Percentiles rank a stretch among this genome's conserved stretches.
phyloP scores from a whole-genome alignment of 2,797 vertebrate species.

The Oryzias dopingdopingensis region DNA sequence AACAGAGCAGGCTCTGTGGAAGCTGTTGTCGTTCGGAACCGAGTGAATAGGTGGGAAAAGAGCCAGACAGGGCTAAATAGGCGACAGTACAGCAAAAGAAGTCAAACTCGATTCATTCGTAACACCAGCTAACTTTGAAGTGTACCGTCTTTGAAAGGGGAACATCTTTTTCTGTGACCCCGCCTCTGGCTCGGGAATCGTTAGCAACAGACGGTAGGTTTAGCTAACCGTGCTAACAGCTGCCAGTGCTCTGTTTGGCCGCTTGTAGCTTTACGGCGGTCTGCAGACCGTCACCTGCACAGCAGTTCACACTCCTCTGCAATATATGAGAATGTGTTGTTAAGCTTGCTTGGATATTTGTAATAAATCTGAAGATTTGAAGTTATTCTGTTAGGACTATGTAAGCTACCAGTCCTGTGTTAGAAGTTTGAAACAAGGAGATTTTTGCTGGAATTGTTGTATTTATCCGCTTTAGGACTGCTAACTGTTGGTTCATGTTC shows the following conservation, averaged over 20 bases:
- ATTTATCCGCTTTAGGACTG: too few relatives aligned
- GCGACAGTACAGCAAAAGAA: constrained; percentile 17
- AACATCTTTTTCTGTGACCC: constrained; percentile 2
- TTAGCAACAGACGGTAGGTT: constrained; percentile 72
- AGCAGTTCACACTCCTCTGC: background rate
- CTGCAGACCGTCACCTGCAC: constrained; percentile 9
- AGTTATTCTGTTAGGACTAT: too few relatives aligned
- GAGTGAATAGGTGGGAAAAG: constrained; percentile 64
- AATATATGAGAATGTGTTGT: background rate
- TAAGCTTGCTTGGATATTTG: background rate
- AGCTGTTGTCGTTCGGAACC: constrained; percentile 55
- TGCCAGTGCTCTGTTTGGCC: constrained; percentile 54
- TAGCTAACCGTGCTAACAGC: constrained; percentile 61
- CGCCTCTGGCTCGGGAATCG: constrained; percentile 50
- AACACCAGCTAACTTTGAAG: background rate
- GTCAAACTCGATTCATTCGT: constrained; percentile 24
- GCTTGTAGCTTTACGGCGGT: constrained; percentile 41
- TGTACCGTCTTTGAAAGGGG: constrained; percentile 4
- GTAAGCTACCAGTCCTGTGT: background rate
- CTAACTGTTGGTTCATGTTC: too few relatives aligned
- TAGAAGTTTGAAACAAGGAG: background rate
- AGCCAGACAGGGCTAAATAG: constrained; percentile 43
- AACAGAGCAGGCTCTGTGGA: constrained; percentile 53
- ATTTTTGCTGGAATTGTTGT: background rate
- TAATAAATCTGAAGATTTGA: too few relatives aligned